Evolutionary conservation across 2,888 invertebrate species (phyloP), one percentile per base, ranked within the genome.

Genomic region (Oscheius sp.): DNA sequence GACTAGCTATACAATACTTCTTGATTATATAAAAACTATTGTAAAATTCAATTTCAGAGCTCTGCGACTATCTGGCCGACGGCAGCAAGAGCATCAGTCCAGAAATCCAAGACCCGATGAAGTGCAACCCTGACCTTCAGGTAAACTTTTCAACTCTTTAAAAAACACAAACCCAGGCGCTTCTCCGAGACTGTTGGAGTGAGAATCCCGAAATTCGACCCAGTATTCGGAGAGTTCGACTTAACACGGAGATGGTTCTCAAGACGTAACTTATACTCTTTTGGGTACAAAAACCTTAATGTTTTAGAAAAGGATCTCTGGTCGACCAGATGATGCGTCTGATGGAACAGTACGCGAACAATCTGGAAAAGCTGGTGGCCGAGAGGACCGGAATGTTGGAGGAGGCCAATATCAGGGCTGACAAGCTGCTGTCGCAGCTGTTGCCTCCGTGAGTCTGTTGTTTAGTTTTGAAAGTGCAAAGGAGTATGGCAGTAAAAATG

Each of bases 371-470:
- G 73, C 80, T 88, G 1, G 88, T 88, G 1, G 80, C 86, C 11
- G 88, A 88, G 70, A 78, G 88, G 62, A 88, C 88, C n/a, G 88
- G 87, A 70, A 87, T 88, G 87, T 71, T 88, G 58, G 88, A 88
- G 73, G 88, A 88, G 29, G 88, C 88, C 2, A 88, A 88, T 71
- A 73, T 83, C 42, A 78, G 88, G 2, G 88, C 88, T 1, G 88
- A 88, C 66, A 83, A 85, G 70, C 79, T 88, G 10, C 80, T 88
- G 33, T 80, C 80, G 9, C 88, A 88, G 75, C 79, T 88, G 7
- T 75, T 88, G 2, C 88, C 88, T 1, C 77, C 78, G 76, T 84
- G 51, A 62, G 79, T 42, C 35, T 37, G 5, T 57, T 47, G 11
- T 0, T 21, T 21, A 50, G 1, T 57, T 68, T 11, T 11, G 21